Conservation (phyloP, 2,888 invertebrate species). For the Netelia virgata region DNA sequence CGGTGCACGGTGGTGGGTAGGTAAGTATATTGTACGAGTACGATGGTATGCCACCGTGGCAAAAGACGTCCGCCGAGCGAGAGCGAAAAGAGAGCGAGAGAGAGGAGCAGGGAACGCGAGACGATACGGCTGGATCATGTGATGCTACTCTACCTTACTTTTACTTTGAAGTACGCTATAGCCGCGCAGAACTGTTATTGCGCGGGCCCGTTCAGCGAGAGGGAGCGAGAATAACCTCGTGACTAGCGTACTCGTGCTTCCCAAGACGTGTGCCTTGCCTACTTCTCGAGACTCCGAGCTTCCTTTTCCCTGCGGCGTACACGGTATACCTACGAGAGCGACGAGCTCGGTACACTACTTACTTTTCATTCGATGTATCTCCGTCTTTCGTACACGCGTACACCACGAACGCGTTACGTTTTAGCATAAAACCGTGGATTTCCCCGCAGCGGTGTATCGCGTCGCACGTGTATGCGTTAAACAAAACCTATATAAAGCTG, state of each 20-base stretch:
- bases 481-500: no score
- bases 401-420: not conserved
- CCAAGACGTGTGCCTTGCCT: constrained; percentile 52
- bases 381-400: no score
- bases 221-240: constrained; percentile 55
- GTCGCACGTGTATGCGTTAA: not conserved
- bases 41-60: constrained; percentile 2
- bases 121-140: constrained; percentile 68
- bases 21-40: no score
- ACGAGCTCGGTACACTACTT: not conserved
- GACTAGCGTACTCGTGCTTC: constrained; percentile 63
- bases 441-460: not conserved
- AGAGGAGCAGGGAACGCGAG: constrained; percentile 56
- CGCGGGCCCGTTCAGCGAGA: not conserved
- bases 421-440: not conserved
- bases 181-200: not conserved
- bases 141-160: constrained; percentile 71
- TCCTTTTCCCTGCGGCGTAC: constrained; percentile 48
- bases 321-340: not conserved
- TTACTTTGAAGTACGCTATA: constrained; percentile 69
- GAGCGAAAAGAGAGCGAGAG: constrained; percentile 42
- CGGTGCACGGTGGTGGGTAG: not conserved
- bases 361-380: no score
- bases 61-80: constrained; percentile 32
- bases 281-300: constrained; percentile 27